These are phyloP conservation scores for Sciurus vulgaris DNA, from an alignment of 2,797 vertebrate species.

Conservation along the genomic window DNA sequence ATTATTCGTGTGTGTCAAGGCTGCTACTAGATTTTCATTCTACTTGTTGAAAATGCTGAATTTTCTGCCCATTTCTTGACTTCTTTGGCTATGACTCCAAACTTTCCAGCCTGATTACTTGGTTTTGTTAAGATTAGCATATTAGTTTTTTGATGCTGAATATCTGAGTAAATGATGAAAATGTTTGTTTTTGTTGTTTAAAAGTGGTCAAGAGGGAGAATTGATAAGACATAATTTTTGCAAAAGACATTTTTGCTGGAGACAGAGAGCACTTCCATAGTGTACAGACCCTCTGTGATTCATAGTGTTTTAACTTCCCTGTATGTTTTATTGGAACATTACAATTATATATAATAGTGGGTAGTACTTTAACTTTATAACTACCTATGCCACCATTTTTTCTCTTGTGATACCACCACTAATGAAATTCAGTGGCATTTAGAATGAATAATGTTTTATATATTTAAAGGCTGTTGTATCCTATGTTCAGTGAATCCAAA, in stretches of 20 bases:
- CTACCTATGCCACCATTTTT: not conserved
- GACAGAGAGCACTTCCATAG: not conserved
- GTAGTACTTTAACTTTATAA: not conserved
- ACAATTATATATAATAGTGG: no score
- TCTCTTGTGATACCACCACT: not conserved
- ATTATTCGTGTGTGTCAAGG: not conserved
- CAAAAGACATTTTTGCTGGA: not conserved
- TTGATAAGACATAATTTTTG: not conserved
- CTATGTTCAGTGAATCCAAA: not conserved
- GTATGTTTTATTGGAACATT: no score
- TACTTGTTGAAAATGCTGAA: not conserved
- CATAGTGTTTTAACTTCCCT: not conserved
- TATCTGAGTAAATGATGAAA: slow-evolving; percentile 11
- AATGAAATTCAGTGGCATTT: not conserved
- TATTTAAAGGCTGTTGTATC: not conserved
- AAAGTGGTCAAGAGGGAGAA: slow-evolving; percentile 27
- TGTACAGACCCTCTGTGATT: not conserved
- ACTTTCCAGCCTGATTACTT: not conserved
- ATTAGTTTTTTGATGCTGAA: slow-evolving; percentile 8
- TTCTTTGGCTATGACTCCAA: not conserved
- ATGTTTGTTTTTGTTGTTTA: slow-evolving; percentile 3
- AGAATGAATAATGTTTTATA: slow-evolving; percentile 3
- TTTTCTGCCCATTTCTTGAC: not conserved
- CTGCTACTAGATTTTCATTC: not conserved
- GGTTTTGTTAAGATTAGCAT: not conserved